Evolutionary conservation across 2,888 invertebrate species (phyloP).

Genomic region (Tipula vernalis): DNA sequence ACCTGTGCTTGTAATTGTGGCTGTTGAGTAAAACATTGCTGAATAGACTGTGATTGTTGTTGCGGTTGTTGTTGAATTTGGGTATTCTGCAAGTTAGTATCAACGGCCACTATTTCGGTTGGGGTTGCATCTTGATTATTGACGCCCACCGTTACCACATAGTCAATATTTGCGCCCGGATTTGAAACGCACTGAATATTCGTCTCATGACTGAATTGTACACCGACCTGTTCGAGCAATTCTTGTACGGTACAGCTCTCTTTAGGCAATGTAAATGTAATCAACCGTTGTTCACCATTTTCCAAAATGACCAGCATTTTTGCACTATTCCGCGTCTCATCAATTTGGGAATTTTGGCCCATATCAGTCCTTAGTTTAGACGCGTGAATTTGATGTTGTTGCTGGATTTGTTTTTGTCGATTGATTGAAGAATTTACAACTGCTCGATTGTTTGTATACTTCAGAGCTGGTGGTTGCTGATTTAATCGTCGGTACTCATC

Average conservation of each 20-base stretch:
- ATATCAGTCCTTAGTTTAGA: background rate
- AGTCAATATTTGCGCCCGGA: conserved; percentile 62
- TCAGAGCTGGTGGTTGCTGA: conserved; percentile 14
- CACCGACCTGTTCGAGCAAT: conserved; percentile 62
- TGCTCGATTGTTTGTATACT: background rate
- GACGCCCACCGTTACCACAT: conserved; percentile 59
- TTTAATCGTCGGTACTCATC: conserved; percentile 35
- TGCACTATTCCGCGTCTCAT: conserved; percentile 37
- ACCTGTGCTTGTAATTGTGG: conserved; percentile 19
- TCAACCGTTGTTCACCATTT: conserved; percentile 67
- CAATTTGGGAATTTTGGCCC: background rate
- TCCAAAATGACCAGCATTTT: conserved; percentile 68
- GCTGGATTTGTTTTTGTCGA: background rate
- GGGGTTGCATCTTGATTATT: conserved; percentile 26
- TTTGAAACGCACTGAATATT: conserved; percentile 63
- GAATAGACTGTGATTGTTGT: conserved; percentile 12
- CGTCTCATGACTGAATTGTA: conserved; percentile 55
- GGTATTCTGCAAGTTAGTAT: conserved; percentile 30
- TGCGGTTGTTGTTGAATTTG: conserved; percentile 15
- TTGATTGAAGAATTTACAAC: background rate
- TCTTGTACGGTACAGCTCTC: conserved; percentile 74
- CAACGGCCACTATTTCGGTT: conserved; percentile 33
- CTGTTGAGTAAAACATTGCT: conserved; percentile 7
- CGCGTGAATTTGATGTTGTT: background rate
- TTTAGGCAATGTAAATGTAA: conserved; percentile 68